Evolutionary conservation across 1,140 invertebrate species (phyloP), one percentile per base, ranked within the genome.

Genomic region (Bursaphelenchus mucronatus): DNA sequence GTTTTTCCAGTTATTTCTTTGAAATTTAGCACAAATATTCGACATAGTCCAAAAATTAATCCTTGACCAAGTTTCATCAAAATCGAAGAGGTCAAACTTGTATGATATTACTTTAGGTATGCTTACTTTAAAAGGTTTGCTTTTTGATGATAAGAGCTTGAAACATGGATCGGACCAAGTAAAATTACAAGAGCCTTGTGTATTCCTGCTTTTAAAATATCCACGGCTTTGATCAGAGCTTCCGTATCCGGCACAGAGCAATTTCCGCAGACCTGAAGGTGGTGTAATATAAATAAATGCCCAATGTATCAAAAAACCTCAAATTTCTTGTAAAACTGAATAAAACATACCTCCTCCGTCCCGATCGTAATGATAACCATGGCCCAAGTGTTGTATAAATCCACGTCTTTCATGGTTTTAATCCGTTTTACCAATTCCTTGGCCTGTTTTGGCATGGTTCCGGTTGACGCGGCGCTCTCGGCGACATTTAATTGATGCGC

Each of bases 351-450:
- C 67, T 79, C 77, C 56, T 79, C 79, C 3, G 77, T 79, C 10
- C 77, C 77, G 46, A 79, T 76, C 8, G 79, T 76, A 9, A 79
- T 70, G 43, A 79, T 77, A 19, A 79, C 55, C 79, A 79, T 71
- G 8, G 76, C 65, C 77, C 77, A 79, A 15, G 76, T 80, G 21
- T 71, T 66, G 8, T 51, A 64, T 10, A 71, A 58, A 57, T 81
- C 66, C 3, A 80, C 54, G 30, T 81, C 76, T 44, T 69, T 66
- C 13, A 81, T 45, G 11, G 49, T 54, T 9, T 68, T 61, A 8
- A 79, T 55, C 30, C 79, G 21, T 10, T 64, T n/a, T 6, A 81
- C 68, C 17, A 79, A 57, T 56, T 81, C 74, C 7, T 44, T 46
- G 1, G 77, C 73, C 62, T 78, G 77, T 30, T 52, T 41, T 11